Base-by-base conservation (phyloP, 2,113 vertebrate genomes). In the Microtus richardsoni region DNA sequence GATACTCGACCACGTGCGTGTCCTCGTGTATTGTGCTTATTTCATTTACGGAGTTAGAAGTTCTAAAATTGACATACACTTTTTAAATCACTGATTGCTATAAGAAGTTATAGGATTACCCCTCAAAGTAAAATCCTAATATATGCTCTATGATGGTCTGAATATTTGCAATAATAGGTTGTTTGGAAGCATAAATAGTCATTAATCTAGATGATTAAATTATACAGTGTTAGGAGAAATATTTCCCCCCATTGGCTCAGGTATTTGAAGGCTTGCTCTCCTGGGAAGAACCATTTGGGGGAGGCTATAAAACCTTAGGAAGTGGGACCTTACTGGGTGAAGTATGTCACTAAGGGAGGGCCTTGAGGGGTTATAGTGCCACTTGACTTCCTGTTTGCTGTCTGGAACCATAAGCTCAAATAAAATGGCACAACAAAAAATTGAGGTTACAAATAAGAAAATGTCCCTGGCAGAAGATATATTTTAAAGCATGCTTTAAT, bases 81-180 rank as follows among this genome's bases (percentile, higher is more conserved):
- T 94, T 94, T 96, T 66, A 66, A 96, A 95, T 21, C 33, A 91
- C 66, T 58, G 28, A 92, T 49, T 86, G 44, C 71, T 93, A 4
- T 68, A 89, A 89, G 39, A 80, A 60, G 19, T 71, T 91, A 14
- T 7, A 71, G 12, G 70, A 26, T 78, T 91, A 93, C 62, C 30
- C 39, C 85, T 89, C 2, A 11, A 84, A 79, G 39, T 62, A 80
- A 96, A 77, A 90, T 47, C 41, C 24, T 89, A 82, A 71, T 62
- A 36, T 24, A 93, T 39, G 21, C 11, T 79, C 49, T 90, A 13
- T 64, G 21, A 78, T 52, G 88, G 58, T 33, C 84, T 68, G 66
- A 24, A 77, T 66, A 89, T 85, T n/a, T 49, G 54, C 21, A 36
- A 86, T 79, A 41, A 49, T 73, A 94, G 66, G 22, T 58, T 95